Conservation (phyloP, 2,888 invertebrate genomes). For the Cephonodes hylas region DNA sequence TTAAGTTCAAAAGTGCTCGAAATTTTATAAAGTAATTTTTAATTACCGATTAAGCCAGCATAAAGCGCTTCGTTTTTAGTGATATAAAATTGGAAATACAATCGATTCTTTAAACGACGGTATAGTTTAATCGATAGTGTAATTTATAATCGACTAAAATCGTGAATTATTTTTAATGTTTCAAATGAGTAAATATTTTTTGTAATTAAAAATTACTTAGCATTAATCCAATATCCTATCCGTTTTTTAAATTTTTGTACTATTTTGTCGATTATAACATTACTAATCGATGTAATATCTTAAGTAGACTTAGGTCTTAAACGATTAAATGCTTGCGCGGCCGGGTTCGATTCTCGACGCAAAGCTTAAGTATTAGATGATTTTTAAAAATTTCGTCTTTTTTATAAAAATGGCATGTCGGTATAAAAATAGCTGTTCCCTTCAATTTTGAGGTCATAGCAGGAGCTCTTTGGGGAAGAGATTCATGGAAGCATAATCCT, state of each 20-base stretch:
- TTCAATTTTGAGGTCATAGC: slow-evolving; percentile 63
- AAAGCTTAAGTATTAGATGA: neutral
- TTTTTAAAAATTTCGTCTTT: slow-evolving; percentile 5
- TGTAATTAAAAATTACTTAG: too few relatives aligned
- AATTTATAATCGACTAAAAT: neutral
- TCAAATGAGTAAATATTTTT: neutral
- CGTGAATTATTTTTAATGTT: neutral
- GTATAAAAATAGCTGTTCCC: slow-evolving; percentile 16
- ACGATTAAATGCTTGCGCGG: slow-evolving; percentile 6
- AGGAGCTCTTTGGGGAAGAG: slow-evolving; percentile 89
- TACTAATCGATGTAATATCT: neutral
- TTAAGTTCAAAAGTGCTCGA: slow-evolving; percentile 18
- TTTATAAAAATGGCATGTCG: slow-evolving; percentile 21
- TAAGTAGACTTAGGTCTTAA: neutral
- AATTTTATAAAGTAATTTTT: neutral
- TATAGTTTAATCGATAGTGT: neutral
- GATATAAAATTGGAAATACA: slow-evolving; percentile 6
- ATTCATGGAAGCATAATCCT: slow-evolving; percentile 90
- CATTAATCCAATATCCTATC: too few relatives aligned
- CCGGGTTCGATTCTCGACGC: neutral
- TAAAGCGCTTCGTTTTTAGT: neutral
- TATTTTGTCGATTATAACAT: neutral
- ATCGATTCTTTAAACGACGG: slow-evolving; percentile 1
- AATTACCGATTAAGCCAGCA: neutral
- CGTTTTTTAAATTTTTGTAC: neutral